phyloP scores from a whole-genome alignment of 1,140 invertebrate species.

The Atta cephalotes region DNA sequence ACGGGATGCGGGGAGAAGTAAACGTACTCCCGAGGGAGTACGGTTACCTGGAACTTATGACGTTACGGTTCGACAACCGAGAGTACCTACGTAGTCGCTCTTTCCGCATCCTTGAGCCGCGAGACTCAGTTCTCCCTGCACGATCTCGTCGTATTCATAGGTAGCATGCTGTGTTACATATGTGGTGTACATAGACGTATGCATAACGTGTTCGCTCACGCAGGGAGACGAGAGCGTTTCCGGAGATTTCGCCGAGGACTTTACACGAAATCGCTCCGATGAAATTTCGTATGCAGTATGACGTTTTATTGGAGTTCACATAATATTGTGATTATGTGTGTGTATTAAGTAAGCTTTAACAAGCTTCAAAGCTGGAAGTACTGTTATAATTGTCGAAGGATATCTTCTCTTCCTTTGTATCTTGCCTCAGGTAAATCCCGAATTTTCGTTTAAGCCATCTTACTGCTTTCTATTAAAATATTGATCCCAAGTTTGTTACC shows the following conservation, averaged over 20 bases:
- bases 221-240: conserved; percentile 54
- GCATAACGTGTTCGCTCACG: conserved; percentile 28
- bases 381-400: conserved; percentile 16
- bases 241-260: conserved; percentile 50
- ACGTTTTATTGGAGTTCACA: conserved; percentile 41
- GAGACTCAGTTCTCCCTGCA: conserved; percentile 50
- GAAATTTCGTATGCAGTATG: conserved; percentile 32
- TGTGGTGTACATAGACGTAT: neutral
- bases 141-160: conserved; percentile 39
- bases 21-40: conserved; percentile 61
- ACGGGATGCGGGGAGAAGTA: neutral
- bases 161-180: conserved; percentile 4
- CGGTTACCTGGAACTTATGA: conserved; percentile 65
- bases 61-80: conserved; percentile 71
- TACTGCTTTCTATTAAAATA: neutral
- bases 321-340: conserved; percentile 2
- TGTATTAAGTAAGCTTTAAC: neutral
- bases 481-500: neutral
- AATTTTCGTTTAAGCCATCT: neutral
- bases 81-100: conserved; percentile 68
- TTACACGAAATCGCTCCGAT: conserved; percentile 24
- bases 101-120: conserved; percentile 74
- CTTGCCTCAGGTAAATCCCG: neutral
- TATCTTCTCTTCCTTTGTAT: neutral
- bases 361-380: conserved; percentile 22